phyloP scores from a whole-genome alignment of 92 coral and sea anemone species.

The Palythoa grandiflora region DNA sequence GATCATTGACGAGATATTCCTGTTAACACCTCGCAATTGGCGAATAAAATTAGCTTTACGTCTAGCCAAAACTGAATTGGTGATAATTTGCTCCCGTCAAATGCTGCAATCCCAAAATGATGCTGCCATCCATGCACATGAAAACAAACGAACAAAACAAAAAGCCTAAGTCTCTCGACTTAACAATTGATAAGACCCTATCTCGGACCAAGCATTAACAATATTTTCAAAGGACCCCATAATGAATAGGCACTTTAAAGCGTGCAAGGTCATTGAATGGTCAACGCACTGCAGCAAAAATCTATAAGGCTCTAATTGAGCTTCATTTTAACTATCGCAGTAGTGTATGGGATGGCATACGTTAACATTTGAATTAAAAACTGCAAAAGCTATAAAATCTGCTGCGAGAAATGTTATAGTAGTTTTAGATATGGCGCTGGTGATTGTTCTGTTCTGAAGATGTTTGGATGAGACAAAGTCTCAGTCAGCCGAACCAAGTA shows the following conservation, averaged over 20 bases:
- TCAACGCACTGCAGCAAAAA: slow-evolving; percentile 3
- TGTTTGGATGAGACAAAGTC: neutral
- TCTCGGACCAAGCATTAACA: slow-evolving; percentile 48
- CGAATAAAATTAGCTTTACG: no score
- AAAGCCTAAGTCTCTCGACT: slow-evolving; percentile 51
- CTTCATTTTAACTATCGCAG: slow-evolving; percentile 53
- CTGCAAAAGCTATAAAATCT: slow-evolving; percentile 57
- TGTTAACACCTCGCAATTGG: no score
- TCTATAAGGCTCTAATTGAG: slow-evolving; percentile 27
- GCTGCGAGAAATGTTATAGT: slow-evolving; percentile 46
- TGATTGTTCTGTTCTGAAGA: neutral
- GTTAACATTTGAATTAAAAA: slow-evolving; percentile 29
- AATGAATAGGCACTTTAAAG: slow-evolving; percentile 33
- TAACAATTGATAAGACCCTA: slow-evolving; percentile 53
- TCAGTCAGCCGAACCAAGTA: neutral
- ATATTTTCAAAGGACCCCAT: slow-evolving; percentile 19
- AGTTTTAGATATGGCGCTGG: slow-evolving; percentile 23
- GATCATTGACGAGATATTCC: no score
- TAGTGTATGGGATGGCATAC: slow-evolving; percentile 55
- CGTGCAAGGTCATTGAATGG: slow-evolving; percentile 21
- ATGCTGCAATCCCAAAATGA: no score
- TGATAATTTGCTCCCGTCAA: no score
- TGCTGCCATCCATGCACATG: no score
- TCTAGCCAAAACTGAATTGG: no score
- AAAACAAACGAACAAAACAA: no score